phyloP scores from a whole-genome alignment of 2,888 invertebrate species.

The Drosophila melanocephala region DNA sequence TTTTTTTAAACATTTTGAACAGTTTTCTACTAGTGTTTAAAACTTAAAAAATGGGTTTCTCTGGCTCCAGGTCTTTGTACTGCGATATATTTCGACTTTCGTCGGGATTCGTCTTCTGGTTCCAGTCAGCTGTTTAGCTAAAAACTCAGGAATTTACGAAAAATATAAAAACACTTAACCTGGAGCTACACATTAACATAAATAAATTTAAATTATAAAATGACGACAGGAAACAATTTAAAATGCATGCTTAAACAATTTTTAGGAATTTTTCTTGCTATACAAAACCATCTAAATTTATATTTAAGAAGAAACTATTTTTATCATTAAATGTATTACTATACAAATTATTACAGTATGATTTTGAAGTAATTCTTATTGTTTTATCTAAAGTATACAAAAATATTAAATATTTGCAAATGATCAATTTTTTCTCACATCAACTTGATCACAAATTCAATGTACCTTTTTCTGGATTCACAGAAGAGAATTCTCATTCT shows the following conservation, averaged over 20 bases:
- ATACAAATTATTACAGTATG: neutral
- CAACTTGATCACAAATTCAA: neutral
- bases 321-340: neutral
- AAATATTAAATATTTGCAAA: neutral
- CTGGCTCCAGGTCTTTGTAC: neutral
- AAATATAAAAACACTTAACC: neutral
- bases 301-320: neutral
- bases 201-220: neutral
- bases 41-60: accelerated
- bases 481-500: slow-evolving; percentile 30
- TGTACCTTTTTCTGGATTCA: neutral
- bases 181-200: no score
- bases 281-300: neutral
- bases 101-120: neutral
- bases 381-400: neutral
- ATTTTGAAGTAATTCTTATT: neutral
- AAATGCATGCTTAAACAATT: neutral
- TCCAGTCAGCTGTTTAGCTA: neutral
- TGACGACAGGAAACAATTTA: neutral
- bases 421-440: neutral
- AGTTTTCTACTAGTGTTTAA: neutral
- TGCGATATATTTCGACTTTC: no score
- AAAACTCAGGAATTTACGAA: neutral
- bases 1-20: neutral
- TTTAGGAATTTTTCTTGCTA: neutral